phyloP scores from a whole-genome alignment of 2,113 vertebrate species.

The Leucopsar rothschildi region DNA sequence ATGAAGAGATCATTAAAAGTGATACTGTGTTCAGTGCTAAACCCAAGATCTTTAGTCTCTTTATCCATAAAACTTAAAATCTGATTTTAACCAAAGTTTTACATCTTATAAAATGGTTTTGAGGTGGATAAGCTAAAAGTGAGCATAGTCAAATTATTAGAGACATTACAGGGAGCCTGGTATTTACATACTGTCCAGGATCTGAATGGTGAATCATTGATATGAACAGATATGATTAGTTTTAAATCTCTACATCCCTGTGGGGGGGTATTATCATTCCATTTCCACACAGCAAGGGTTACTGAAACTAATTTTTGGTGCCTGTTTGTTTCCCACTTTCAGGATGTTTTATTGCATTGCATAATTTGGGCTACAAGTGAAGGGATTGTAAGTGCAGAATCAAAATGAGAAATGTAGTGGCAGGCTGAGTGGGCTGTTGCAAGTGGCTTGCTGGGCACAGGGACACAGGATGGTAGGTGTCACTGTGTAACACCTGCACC shows the following conservation, averaged over 20 bases:
- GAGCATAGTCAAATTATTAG: background rate
- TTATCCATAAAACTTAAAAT: background rate
- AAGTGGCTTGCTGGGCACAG: background rate
- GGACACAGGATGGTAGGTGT: background rate
- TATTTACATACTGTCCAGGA: slow-evolving; percentile 6
- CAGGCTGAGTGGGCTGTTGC: background rate
- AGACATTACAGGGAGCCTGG: background rate
- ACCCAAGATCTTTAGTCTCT: background rate
- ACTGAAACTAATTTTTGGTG: slow-evolving; percentile 55
- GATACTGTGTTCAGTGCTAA: background rate
- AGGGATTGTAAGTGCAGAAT: background rate
- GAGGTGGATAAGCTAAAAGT: background rate
- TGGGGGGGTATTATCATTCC: slow-evolving; percentile 10
- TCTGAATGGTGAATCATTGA: background rate
- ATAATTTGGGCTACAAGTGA: background rate
- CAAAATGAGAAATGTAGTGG: background rate
- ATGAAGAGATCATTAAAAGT: background rate
- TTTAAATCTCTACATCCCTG: background rate
- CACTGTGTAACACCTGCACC: background rate
- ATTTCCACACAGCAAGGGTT: slow-evolving; percentile 61
- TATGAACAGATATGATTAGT: background rate
- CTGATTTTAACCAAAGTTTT: background rate
- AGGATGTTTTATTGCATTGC: slow-evolving; percentile 22
- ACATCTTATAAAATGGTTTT: background rate
- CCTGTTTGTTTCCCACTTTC: slow-evolving; percentile 23